phyloP scores from a whole-genome alignment of 2,888 invertebrate species.

The Zhuqinia jingwanae region DNA sequence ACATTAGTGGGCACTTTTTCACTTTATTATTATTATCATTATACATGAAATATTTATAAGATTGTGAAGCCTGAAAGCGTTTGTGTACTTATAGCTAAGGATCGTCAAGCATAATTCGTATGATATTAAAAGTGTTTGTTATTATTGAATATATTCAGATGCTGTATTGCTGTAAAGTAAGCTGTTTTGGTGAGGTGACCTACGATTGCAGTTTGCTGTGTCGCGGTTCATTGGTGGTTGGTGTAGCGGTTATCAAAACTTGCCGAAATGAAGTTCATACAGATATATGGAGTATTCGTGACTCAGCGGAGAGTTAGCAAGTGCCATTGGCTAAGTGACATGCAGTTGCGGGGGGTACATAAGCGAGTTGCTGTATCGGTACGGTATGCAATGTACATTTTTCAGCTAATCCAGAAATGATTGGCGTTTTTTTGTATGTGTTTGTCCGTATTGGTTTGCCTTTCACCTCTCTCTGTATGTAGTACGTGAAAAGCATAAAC shows the following conservation, averaged over 20 bases:
- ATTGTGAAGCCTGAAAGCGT: slow-evolving; percentile 9
- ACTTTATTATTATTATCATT: slow-evolving; percentile 44
- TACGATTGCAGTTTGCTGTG: slow-evolving; percentile 76
- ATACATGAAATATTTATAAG: slow-evolving; percentile 19
- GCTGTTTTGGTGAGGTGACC: slow-evolving; percentile 77
- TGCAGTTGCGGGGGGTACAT: slow-evolving; percentile 67
- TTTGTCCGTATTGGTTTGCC: slow-evolving; percentile 49
- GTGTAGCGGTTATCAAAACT: slow-evolving; percentile 71
- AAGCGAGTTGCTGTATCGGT: slow-evolving; percentile 62
- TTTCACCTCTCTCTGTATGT: slow-evolving; percentile 28
- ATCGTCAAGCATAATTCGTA: slow-evolving; percentile 52
- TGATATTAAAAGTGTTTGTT: slow-evolving; percentile 68
- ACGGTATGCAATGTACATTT: slow-evolving; percentile 67
- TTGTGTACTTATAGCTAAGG: slow-evolving; percentile 45
- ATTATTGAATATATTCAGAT: slow-evolving; percentile 76
- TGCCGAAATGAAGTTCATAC: slow-evolving; percentile 59
- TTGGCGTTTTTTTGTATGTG: slow-evolving; percentile 41
- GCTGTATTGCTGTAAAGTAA: slow-evolving; percentile 76
- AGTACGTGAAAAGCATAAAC: slow-evolving; percentile 52
- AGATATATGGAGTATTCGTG: slow-evolving; percentile 64
- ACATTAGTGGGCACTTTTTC: slow-evolving; percentile 66
- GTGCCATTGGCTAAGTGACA: slow-evolving; percentile 59
- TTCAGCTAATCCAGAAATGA: slow-evolving; percentile 50
- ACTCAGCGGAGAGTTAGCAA: slow-evolving; percentile 61
- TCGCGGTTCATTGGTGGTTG: slow-evolving; percentile 76